Percentiles rank a stretch among this genome's conserved stretches.
These are phyloP conservation scores for Bimastos eiseni DNA, from an alignment of 2,888 invertebrate species.

Conservation along the genomic window DNA sequence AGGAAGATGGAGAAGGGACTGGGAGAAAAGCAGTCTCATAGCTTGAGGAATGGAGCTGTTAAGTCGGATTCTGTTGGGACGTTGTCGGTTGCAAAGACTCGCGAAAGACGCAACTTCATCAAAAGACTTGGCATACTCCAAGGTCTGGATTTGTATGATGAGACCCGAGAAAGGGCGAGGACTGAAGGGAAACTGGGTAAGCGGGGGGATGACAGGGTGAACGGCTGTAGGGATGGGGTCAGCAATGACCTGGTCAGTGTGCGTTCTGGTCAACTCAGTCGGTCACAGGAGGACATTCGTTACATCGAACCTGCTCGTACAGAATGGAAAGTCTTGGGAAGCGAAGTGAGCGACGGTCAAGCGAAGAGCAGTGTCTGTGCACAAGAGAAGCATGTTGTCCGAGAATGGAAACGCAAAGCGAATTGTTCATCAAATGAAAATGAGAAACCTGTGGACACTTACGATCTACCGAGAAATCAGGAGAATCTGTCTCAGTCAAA, in stretches of 20 bases:
- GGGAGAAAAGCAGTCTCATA: neutral
- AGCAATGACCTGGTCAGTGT: neutral
- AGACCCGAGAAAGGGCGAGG: neutral
- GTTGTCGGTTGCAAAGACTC: neutral
- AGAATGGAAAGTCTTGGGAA: neutral
- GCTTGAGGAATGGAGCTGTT: neutral
- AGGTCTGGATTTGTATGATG: neutral
- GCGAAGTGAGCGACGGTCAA: neutral
- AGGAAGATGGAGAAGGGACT: slow-evolving; percentile 1
- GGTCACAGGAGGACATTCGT: neutral
- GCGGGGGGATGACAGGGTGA: neutral
- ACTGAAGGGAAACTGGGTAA: neutral
- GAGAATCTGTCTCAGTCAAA: neutral
- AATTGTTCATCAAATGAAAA: neutral
- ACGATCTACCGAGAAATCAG: neutral
- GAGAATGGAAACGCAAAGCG: neutral
- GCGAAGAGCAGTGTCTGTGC: neutral
- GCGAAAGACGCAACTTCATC: neutral
- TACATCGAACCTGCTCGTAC: neutral
- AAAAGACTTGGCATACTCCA: neutral
- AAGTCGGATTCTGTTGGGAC: neutral
- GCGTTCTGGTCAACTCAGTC: neutral
- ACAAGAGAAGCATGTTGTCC: neutral
- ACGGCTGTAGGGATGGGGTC: neutral
- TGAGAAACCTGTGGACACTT: neutral